A percentile compares a stretch with the other conserved stretches of the same genome.
These are phyloP conservation scores for Jacana jacana DNA, from an alignment of 2,113 vertebrate genomes.

Conservation along the genomic window DNA sequence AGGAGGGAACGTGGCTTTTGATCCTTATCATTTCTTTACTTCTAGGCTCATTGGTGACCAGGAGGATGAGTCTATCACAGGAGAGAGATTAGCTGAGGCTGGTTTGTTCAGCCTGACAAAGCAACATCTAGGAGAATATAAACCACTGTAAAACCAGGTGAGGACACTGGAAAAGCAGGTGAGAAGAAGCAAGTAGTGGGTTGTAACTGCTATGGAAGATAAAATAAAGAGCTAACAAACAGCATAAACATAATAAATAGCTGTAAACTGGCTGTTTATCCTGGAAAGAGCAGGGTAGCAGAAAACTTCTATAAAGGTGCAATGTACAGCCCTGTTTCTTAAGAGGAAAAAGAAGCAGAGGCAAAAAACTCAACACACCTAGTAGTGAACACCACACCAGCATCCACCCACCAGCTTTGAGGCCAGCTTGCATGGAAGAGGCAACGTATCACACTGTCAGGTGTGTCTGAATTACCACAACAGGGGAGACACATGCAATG, in stretches of 20 bases:
- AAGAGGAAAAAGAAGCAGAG: background rate
- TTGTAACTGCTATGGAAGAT: background rate
- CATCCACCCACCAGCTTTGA: background rate
- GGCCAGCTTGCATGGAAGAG: background rate
- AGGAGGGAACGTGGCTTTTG: background rate
- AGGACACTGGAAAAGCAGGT: background rate
- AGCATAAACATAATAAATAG: background rate
- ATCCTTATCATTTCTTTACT: background rate
- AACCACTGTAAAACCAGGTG: background rate
- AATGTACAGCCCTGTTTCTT: background rate
- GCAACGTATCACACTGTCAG: background rate
- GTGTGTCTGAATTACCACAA: background rate
- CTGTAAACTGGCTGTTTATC: background rate
- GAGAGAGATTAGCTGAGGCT: background rate
- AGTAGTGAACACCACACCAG: background rate
- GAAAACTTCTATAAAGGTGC: background rate
- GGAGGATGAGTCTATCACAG: background rate
- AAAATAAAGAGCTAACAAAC: background rate
- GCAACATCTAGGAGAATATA: background rate
- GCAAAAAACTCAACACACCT: background rate
- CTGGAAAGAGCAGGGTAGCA: background rate
- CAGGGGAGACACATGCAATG: accelerated
- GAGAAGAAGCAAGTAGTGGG: background rate
- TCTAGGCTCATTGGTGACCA: background rate
- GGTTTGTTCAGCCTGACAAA: background rate